Percentiles rank a stretch among this genome's conserved stretches.
These are phyloP conservation scores for Neofelis nebulosa DNA, from an alignment of 2,113 vertebrate genomes.

Conservation along the genomic window DNA sequence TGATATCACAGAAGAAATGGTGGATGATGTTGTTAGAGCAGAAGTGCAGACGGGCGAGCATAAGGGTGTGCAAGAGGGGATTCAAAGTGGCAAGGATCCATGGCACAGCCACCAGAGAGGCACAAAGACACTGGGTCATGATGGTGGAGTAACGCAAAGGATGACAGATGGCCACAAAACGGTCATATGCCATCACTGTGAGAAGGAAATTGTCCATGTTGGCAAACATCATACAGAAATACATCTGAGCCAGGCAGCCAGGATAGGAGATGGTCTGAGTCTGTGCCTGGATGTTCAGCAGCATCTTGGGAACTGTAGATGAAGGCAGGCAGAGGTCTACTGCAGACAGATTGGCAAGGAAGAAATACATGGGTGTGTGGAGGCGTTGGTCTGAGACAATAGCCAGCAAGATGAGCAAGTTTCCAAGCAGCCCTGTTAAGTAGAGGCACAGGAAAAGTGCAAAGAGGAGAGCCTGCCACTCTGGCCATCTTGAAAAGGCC, in stretches of 20 bases:
- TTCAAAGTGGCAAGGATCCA: constrained; percentile 59
- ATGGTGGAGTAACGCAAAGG: constrained; percentile 56
- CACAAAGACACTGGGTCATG: constrained; percentile 34
- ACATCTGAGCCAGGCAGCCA: constrained; percentile 63
- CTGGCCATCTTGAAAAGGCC: constrained; percentile 52
- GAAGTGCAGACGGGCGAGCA: constrained; percentile 55
- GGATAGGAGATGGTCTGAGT: constrained; percentile 60
- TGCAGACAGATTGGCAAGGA: constrained; percentile 63
- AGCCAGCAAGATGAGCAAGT: constrained; percentile 58
- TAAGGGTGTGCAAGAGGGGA: constrained; percentile 65
- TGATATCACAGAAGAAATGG: constrained; percentile 73
- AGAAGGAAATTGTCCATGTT: constrained; percentile 74
- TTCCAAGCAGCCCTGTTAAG: constrained; percentile 55
- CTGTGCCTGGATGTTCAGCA: constrained; percentile 55
- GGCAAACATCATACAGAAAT: constrained; percentile 73
- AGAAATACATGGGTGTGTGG: constrained; percentile 68
- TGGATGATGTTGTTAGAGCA: constrained; percentile 59
- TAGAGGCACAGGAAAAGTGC: constrained; percentile 57
- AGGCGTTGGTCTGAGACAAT: constrained; percentile 37
- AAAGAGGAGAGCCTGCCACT: constrained; percentile 6
- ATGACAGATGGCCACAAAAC: constrained; percentile 66
- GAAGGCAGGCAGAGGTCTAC: constrained; percentile 69
- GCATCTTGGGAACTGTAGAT: constrained; percentile 62
- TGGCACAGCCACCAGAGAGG: constrained; percentile 40
- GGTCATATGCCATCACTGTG: constrained; percentile 69